These are phyloP conservation scores for Chlorops oryzae DNA, from an alignment of 1,140 invertebrate species.

Conservation along the genomic window DNA sequence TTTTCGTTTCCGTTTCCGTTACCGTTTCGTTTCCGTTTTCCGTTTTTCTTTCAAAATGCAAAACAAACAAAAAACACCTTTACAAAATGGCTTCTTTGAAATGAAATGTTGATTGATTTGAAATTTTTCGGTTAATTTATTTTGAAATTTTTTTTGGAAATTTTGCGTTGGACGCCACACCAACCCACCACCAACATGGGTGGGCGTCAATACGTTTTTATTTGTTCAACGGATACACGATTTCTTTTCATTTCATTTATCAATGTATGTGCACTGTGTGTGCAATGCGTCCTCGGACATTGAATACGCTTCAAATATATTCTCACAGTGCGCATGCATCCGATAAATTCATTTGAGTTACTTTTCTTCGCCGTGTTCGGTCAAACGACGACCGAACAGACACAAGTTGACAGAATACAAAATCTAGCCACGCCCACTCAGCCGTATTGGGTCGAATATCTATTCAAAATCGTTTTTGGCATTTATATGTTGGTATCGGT, in stretches of 20 bases:
- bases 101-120: too few species aligned
- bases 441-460: conserved; percentile 67
- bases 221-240: conserved; percentile 13
- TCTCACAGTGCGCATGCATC: conserved; percentile 81
- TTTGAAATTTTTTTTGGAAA: conserved; percentile 2
- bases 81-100: too few species aligned
- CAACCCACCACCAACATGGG: not conserved
- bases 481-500: conserved; percentile 98
- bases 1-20: conserved; percentile 12
- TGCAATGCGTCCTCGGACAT: conserved; percentile 15
- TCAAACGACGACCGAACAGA: conserved; percentile 80
- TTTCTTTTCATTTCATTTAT: conserved; percentile 15
- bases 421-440: conserved; percentile 53
- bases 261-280: conserved; percentile 19
- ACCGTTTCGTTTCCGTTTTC: conserved; percentile 7
- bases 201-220: conserved; percentile 6
- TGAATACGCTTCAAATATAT: conserved; percentile 38
- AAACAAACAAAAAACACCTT: conserved; percentile 6
- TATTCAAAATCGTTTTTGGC: conserved; percentile 77
- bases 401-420: conserved; percentile 54
- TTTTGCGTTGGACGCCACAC: too few species aligned
- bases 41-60: not conserved
- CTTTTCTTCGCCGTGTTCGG: conserved; percentile 99
- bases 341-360: conserved; percentile 88
- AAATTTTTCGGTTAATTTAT: not conserved